Evolutionary conservation across 2,888 invertebrate genomes (phyloP), one percentile per base, ranked within the genome.

Genomic region (Rambutsinella grinnellia): DNA sequence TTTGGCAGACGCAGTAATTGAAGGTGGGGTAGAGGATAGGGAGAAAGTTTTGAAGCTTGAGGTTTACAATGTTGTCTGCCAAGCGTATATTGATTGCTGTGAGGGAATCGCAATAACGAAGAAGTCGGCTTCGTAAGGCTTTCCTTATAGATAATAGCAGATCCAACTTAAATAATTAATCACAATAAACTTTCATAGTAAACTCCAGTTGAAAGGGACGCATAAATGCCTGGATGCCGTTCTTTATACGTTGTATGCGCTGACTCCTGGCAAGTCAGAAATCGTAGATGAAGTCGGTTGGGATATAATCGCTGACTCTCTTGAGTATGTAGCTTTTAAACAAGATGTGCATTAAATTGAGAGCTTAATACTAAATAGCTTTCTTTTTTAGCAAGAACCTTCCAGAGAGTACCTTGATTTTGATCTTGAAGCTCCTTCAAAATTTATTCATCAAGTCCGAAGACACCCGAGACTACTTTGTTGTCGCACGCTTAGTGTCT

Each of bases 371-470:
- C 8, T 19, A 17, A 15, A 21, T 24, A 46, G 3, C 47, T 53
- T 63, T 27, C 36, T 27, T 19, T 46, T 28, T 15, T 28, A 68
- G 63, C 44, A 66, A 66, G 56, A 17, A 36, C 1, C 10, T 62
- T 26, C 67, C 71, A 26, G 79, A 78, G 15, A 21, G 17, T 13
- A 81, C 79, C 2, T 70, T 66, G 23, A 79, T 81, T 26, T 27
- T 75, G 2, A 71, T 65, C 0, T 28, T 81, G 2, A 79, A 79
- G 47, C 47, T 80, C 1, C 69, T 83, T 51, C 69, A 80, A n/a
- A 81, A 81, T 61, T 56, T 82, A 10, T 83, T 79, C 61, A 77
- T 79, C 21, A 79, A 79, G 46, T 75, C 76, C 15, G 83, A 84
- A 58, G 58, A 57, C 28, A 82, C 81, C 57, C 78, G 83, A 54